phyloP scores from a whole-genome alignment of 2,113 vertebrate genomes.

The Alectura lathami region DNA sequence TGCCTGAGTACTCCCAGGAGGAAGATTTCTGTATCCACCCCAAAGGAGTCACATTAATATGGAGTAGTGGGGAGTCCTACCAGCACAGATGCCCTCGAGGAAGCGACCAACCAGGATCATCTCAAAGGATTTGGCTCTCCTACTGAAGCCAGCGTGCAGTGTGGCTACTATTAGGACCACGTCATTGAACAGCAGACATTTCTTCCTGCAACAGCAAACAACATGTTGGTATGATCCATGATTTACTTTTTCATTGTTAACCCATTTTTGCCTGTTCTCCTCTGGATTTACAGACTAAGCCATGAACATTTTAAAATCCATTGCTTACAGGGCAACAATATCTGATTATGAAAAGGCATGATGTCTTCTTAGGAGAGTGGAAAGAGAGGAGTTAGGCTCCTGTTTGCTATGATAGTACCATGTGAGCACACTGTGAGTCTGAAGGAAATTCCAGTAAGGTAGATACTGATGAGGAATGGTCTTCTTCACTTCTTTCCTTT shows the following conservation, averaged over 20 bases:
- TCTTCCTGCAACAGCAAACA: conserved; percentile 56
- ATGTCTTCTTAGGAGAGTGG: neutral
- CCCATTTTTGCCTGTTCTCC: neutral
- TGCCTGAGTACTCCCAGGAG: neutral
- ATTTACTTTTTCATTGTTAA: neutral
- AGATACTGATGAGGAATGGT: neutral
- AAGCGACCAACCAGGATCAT: conserved; percentile 65
- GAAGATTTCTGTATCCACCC: neutral
- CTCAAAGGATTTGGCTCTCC: conserved; percentile 57
- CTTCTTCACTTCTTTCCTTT: neutral
- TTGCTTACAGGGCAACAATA: neutral
- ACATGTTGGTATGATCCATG: accelerated
- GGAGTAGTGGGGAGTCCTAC: conserved; percentile 37
- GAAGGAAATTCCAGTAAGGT: neutral
- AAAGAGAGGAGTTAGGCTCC: neutral
- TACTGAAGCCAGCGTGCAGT: conserved; percentile 30
- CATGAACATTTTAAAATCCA: neutral
- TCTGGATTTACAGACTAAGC: neutral
- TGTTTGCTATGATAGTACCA: neutral
- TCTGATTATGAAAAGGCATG: neutral
- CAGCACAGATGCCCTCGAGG: conserved; percentile 59
- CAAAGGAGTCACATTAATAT: neutral
- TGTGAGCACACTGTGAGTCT: neutral
- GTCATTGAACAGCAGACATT: neutral
- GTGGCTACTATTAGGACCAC: conserved; percentile 32